phyloP scores from a whole-genome alignment of 2,113 vertebrate species.

The Gorsachius goisagi region DNA sequence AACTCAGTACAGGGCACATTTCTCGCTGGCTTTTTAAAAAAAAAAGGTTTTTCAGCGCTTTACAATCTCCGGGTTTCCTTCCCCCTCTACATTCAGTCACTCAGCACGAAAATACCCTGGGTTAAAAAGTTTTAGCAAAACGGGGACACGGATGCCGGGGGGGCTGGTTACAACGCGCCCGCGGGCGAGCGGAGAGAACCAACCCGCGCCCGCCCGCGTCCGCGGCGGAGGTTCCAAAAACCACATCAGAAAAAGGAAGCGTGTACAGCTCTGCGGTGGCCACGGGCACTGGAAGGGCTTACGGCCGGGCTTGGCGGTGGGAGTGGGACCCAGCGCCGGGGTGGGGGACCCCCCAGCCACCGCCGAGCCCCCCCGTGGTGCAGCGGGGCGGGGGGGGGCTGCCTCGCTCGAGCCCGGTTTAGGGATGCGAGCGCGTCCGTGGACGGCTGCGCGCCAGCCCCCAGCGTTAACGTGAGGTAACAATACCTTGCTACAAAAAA shows the following conservation, averaged over 20 bases:
- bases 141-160: slow-evolving; percentile 36
- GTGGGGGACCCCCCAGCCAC: background rate
- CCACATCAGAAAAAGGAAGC: slow-evolving; percentile 29
- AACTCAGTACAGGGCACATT: slow-evolving; percentile 79
- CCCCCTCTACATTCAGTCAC: slow-evolving; percentile 52
- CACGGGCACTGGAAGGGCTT: background rate
- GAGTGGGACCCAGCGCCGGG: background rate
- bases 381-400: background rate
- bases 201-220: background rate
- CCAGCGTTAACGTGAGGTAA: slow-evolving; percentile 45
- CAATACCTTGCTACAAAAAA: slow-evolving; percentile 62
- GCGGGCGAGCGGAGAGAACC: slow-evolving; percentile 47
- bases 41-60: slow-evolving; percentile 63
- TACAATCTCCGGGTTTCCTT: slow-evolving; percentile 52
- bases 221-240: slow-evolving; percentile 27
- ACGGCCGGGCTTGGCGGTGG: background rate
- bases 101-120: slow-evolving; percentile 59
- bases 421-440: background rate
- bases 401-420: background rate
- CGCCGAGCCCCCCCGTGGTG: background rate
- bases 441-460: slow-evolving; percentile 4
- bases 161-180: slow-evolving; percentile 41
- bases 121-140: slow-evolving; percentile 71
- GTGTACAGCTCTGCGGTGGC: slow-evolving; percentile 15
- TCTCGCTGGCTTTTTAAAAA: slow-evolving; percentile 60